A percentile compares a stretch with the other conserved stretches of the same genome.
These are phyloP conservation scores for Falcaria lacertinaria DNA, from an alignment of 2,888 invertebrate species.

Conservation along the genomic window DNA sequence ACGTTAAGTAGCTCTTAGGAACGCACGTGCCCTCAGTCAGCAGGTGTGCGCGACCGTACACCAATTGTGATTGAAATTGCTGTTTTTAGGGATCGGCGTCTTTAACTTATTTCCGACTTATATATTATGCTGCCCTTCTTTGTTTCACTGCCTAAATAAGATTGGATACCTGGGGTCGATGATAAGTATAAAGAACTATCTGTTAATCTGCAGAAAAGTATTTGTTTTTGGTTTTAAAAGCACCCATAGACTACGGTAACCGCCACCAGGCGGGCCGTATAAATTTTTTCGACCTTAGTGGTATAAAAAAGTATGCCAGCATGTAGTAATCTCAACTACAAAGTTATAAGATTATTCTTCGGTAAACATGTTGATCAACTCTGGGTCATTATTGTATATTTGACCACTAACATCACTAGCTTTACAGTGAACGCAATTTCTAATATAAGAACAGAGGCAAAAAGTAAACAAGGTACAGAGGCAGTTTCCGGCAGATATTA, in stretches of 20 bases:
- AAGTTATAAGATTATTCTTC: too few relatives aligned
- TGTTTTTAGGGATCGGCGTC: slow-evolving; percentile 48
- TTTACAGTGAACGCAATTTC: slow-evolving; percentile 38
- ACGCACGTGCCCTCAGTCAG: slow-evolving; percentile 66
- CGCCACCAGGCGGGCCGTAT: too few relatives aligned
- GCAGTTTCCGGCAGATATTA: slow-evolving; percentile 76
- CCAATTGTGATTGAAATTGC: slow-evolving; percentile 70
- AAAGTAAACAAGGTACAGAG: slow-evolving; percentile 69
- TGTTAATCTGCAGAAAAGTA: too few relatives aligned
- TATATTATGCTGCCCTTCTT: slow-evolving; percentile 33
- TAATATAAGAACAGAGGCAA: slow-evolving; percentile 72
- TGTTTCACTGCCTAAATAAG: slow-evolving; percentile 4
- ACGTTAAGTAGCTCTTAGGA: slow-evolving; percentile 73
- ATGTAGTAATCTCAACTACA: too few relatives aligned
- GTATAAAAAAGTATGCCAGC: too few relatives aligned
- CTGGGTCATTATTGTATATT: too few relatives aligned
- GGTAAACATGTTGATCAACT: too few relatives aligned
- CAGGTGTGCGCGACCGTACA: slow-evolving; percentile 58
- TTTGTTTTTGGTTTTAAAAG: too few relatives aligned
- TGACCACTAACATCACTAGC: slow-evolving; percentile 6
- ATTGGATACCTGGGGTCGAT: not conserved
- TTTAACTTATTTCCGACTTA: slow-evolving; percentile 38
- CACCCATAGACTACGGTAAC: too few relatives aligned
- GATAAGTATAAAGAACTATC: too few relatives aligned
- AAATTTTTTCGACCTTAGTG: too few relatives aligned